Evolutionary conservation across 2,888 invertebrate genomes (phyloP).

Genomic region (Stictocephala bisonia): DNA sequence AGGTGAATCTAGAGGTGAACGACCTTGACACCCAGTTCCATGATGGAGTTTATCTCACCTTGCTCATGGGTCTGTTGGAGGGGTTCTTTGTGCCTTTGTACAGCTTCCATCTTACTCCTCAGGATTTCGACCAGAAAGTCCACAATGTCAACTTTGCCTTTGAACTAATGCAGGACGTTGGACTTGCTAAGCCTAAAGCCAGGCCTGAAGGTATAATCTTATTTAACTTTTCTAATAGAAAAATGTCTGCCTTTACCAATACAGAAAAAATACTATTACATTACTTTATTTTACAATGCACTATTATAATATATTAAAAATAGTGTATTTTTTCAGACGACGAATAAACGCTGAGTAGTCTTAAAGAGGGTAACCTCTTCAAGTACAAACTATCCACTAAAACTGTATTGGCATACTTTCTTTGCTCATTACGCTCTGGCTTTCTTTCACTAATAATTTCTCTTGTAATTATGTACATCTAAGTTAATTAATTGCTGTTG

Average conservation of each 20-base stretch:
- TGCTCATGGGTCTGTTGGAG: slow-evolving; percentile 95
- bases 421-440: no score
- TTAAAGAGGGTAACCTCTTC: neutral
- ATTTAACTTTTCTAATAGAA: no score
- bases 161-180: slow-evolving; percentile 97
- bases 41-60: slow-evolving; percentile 95
- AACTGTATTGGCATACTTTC: no score
- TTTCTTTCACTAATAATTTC: no score
- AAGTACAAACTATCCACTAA: no score
- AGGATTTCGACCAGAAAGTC: slow-evolving; percentile 88
- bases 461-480: no score
- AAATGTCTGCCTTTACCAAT: no score
- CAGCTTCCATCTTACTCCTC: slow-evolving; percentile 92
- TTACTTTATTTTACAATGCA: neutral
- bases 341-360: no score
- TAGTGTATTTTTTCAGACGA: neutral
- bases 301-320: neutral
- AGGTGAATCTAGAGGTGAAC: slow-evolving; percentile 94
- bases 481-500: no score
- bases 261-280: no score
- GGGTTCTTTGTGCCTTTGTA: slow-evolving; percentile 98
- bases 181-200: slow-evolving; percentile 92
- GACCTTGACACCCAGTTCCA: slow-evolving; percentile 96
- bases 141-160: slow-evolving; percentile 98
- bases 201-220: slow-evolving; percentile 85